Percentiles rank a stretch among this genome's conserved stretches.
phyloP scores from a whole-genome alignment of 1,140 invertebrate genomes.

The Lysiphlebus fabarum region DNA sequence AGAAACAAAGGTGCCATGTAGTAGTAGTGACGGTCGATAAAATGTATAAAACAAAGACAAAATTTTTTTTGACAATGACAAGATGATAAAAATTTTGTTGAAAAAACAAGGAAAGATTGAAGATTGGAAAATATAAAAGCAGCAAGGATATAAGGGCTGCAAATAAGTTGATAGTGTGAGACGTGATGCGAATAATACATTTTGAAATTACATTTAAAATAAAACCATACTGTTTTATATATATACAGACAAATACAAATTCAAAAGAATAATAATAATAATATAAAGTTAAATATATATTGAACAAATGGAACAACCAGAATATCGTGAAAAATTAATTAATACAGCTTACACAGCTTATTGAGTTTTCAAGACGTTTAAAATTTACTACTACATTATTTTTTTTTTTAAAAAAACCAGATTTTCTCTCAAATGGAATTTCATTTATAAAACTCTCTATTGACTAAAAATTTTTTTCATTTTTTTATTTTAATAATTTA shows the following conservation, averaged over 20 bases:
- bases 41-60: constrained; percentile 1
- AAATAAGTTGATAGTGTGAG: constrained; percentile 40
- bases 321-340: constrained; percentile 55
- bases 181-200: constrained; percentile 54
- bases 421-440: no score
- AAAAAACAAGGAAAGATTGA: constrained; percentile 32
- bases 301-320: constrained; percentile 23
- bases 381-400: no score
- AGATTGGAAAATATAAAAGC: constrained; percentile 34
- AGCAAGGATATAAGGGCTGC: no score
- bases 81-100: constrained; percentile 14
- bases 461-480: no score
- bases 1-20: constrained; percentile 48
- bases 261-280: constrained; percentile 13
- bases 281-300: constrained; percentile 19
- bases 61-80: no score
- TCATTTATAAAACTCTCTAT: no score
- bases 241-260: no score
- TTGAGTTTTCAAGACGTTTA: constrained; percentile 48
- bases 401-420: no score
- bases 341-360: constrained; percentile 54
- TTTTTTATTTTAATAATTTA: no score
- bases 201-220: constrained; percentile 43
- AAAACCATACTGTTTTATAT: constrained; percentile 5
- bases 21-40: constrained; percentile 26